Evolutionary conservation across 2,113 vertebrate species (phyloP).

Genomic region (Ameiurus melas): DNA sequence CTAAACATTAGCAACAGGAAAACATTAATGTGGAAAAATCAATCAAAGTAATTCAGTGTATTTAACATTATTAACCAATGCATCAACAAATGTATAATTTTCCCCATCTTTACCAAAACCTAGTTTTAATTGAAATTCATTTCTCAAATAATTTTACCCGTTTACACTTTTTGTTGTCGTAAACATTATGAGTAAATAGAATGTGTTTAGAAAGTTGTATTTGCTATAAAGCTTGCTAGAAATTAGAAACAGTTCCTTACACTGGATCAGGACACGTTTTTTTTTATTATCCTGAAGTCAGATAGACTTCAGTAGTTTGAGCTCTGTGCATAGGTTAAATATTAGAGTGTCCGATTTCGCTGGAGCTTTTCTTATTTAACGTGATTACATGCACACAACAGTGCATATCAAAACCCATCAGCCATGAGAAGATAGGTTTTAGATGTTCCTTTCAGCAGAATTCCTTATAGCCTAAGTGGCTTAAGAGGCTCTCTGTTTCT

Average conservation of each 20-base stretch:
- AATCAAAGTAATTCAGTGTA: not conserved
- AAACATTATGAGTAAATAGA: not conserved
- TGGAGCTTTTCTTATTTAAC: not conserved
- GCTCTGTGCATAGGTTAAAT: not conserved
- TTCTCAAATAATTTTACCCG: not conserved
- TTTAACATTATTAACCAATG: not conserved
- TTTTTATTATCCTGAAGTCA: not conserved
- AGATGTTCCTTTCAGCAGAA: conserved; percentile 19
- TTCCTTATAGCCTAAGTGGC: not conserved
- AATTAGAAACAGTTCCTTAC: not conserved
- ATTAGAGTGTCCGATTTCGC: not conserved
- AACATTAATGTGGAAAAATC: not conserved
- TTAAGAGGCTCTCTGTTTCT: not conserved
- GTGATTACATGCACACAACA: conserved; percentile 5
- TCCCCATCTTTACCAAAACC: not conserved
- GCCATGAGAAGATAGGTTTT: not conserved
- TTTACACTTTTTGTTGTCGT: not conserved
- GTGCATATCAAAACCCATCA: conserved; percentile 15
- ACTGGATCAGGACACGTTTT: not conserved
- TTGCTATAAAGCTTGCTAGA: not conserved
- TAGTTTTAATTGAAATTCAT: not conserved
- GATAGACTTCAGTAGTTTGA: not conserved
- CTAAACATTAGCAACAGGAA: not conserved
- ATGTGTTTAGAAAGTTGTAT: not conserved
- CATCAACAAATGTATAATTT: not conserved